Evolutionary conservation across 2,797 vertebrate species (phyloP).

Genomic region (Paguma larvata): DNA sequence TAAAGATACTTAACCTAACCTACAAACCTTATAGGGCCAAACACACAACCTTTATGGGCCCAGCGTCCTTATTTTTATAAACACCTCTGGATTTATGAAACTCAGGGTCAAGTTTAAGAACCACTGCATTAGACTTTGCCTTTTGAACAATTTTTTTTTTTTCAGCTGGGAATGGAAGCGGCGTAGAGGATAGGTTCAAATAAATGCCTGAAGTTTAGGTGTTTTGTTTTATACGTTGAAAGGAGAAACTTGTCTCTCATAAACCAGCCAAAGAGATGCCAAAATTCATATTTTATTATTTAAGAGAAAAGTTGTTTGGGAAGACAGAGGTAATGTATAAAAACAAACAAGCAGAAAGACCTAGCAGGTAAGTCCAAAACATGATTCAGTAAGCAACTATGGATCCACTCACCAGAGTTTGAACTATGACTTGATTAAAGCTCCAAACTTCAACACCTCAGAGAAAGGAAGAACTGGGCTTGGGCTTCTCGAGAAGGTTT

Average conservation of each 20-base stretch:
- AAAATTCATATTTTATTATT: neutral
- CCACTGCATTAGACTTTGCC: neutral
- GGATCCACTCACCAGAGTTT: neutral
- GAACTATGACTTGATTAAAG: neutral
- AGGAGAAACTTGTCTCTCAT: neutral
- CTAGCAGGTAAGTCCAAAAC: neutral
- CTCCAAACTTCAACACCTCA: neutral
- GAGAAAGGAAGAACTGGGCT: neutral
- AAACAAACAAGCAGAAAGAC: neutral
- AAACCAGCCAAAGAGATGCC: conserved; percentile 3
- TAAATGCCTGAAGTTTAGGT: neutral
- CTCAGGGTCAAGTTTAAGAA: neutral
- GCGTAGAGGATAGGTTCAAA: neutral
- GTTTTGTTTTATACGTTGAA: neutral
- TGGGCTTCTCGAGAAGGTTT: neutral
- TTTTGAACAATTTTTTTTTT: neutral
- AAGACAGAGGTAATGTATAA: neutral
- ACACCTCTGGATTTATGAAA: neutral
- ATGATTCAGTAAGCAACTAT: conserved; percentile 11
- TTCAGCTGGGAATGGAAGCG: neutral
- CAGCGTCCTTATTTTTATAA: conserved; percentile 4
- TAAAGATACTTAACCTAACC: conserved; percentile 20
- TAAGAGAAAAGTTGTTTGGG: neutral
- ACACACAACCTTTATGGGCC: neutral
- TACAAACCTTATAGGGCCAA: neutral